Evolutionary conservation across 2,888 invertebrate genomes (phyloP), one percentile per base, ranked within the genome.

Genomic region (Sthenelais limicola): DNA sequence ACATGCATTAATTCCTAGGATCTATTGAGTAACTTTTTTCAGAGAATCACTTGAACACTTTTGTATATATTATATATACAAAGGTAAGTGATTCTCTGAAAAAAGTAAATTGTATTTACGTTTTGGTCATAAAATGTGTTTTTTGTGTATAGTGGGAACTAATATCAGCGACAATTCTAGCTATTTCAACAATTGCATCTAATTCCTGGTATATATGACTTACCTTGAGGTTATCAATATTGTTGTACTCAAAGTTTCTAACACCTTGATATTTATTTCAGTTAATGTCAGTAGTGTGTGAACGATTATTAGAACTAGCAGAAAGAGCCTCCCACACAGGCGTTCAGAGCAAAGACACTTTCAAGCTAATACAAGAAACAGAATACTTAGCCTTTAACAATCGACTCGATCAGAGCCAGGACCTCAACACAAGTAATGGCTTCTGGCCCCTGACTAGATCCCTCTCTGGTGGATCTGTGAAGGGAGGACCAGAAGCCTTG

Each of bases 251-350:
- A n/a, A n/a, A n/a, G n/a, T n/a, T n/a, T n/a, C n/a, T n/a, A 38
- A 32, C 70, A 52, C 21, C 21, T 67, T 66, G 21, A 28, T 66
- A n/a, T 4, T 38, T 58, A 68, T 62, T 72, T 15, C 88, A 94
- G 94, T 91, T 94, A 79, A 88, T 94, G n/a, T 93, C 93, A 88
- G 90, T 91, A 77, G 90, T 94, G 71, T 94, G 94, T 83, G 94
- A 94, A 85, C 90, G 94, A 49, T 91, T 94, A 33, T 90, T 94
- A 24, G 70, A 76, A 26, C 51, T 78, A 33, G 77, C 73, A 0
- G n/a, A n/a, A 43, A 12, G 12, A 43, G 12, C 12, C 12, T 15
- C 18, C 12, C 47, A 15, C n/a, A n/a, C n/a, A n/a, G n/a, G n/a
- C n/a, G n/a, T 35, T 47, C 35, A 3, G 71, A 67, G 62, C 30